Conservation (phyloP, 2,113 vertebrate species). For the Phasianus colchicus region DNA sequence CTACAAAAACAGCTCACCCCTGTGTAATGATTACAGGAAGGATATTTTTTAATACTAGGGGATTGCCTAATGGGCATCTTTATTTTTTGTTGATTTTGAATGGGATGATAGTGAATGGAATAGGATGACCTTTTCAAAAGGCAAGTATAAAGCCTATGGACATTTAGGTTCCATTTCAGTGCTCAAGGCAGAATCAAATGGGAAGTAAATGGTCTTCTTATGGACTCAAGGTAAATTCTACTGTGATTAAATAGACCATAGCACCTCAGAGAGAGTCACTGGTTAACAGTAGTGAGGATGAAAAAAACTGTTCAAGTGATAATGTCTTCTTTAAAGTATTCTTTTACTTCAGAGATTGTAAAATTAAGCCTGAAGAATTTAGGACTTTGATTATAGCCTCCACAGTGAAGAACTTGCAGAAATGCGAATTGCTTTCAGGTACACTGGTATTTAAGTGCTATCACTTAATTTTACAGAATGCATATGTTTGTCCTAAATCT, state of each 20-base stretch:
- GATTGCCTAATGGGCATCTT: not conserved
- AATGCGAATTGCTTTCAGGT: not conserved
- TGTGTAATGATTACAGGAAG: not conserved
- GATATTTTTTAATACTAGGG: not conserved
- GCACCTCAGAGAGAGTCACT: conserved; percentile 12
- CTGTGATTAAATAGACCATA: conserved; percentile 14
- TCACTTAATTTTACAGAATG: not conserved
- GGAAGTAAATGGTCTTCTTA: conserved; percentile 41
- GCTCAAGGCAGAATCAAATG: not conserved
- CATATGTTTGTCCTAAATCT: not conserved
- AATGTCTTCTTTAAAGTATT: not conserved
- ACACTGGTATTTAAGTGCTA: not conserved
- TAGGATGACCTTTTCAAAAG: conserved; percentile 7
- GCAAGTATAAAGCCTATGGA: conserved; percentile 20
- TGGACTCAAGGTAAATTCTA: conserved; percentile 42
- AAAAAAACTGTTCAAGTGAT: not conserved
- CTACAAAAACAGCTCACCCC: not conserved
- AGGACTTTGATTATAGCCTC: conserved; percentile 24
- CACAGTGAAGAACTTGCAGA: not conserved
- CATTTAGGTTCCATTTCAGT: not conserved
- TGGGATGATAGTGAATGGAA: not conserved
- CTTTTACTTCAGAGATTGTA: conserved; percentile 12
- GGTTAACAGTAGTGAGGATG: not conserved
- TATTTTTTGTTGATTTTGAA: conserved; percentile 8
- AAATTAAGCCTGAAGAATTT: conserved; percentile 30